These are phyloP conservation scores for Atrina japonica DNA, from an alignment of 2,888 invertebrate genomes.

Conservation along the genomic window DNA sequence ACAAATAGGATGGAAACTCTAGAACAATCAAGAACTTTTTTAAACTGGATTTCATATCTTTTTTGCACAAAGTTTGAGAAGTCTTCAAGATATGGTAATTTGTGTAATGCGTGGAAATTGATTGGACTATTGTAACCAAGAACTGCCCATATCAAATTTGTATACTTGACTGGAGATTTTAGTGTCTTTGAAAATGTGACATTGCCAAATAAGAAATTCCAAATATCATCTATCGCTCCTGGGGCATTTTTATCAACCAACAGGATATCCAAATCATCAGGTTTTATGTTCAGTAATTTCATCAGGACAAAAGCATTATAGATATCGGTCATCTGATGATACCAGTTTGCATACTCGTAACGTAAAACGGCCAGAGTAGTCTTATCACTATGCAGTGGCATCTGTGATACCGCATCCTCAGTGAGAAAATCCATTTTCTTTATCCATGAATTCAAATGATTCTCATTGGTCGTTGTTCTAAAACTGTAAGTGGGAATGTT, in stretches of 20 bases:
- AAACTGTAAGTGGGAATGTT: constrained; percentile 8
- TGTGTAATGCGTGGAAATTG: constrained; percentile 62
- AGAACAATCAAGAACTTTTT: constrained; percentile 64
- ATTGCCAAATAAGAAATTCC: constrained; percentile 73
- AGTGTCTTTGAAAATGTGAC: constrained; percentile 60
- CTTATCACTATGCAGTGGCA: constrained; percentile 10
- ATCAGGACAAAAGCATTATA: constrained; percentile 73
- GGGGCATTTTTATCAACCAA: constrained; percentile 73
- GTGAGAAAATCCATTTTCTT: too few species aligned
- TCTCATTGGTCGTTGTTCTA: constrained; percentile 2
- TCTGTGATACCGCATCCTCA: too few species aligned
- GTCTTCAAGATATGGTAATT: constrained; percentile 69
- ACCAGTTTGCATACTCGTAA: constrained; percentile 76
- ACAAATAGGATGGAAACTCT: constrained; percentile 72
- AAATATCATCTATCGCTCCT: constrained; percentile 72
- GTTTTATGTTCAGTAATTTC: constrained; percentile 57
- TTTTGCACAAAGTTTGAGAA: constrained; percentile 76
- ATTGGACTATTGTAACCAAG: constrained; percentile 77
- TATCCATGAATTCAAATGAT: background rate
- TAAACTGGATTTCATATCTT: constrained; percentile 47
- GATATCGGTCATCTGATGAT: constrained; percentile 75
- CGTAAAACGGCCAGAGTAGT: constrained; percentile 67
- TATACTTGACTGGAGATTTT: constrained; percentile 54
- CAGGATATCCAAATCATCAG: constrained; percentile 68
- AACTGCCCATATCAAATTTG: constrained; percentile 72